Evolutionary conservation across 2,888 invertebrate genomes (phyloP).

Genomic region (Cephus rjabovi): DNA sequence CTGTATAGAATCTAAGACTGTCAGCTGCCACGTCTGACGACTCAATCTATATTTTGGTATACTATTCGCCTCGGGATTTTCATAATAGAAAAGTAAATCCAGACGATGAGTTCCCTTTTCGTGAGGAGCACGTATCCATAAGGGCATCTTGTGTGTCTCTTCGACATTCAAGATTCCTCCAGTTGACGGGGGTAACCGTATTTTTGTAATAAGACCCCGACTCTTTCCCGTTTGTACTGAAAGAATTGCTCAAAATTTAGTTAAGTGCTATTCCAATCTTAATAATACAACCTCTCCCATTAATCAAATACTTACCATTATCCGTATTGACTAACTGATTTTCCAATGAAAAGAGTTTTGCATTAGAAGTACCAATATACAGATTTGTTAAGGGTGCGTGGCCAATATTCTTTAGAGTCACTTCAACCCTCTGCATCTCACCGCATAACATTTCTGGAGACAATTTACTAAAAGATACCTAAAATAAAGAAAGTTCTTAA

Average conservation of each 20-base stretch:
- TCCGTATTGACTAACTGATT: constrained; percentile 32
- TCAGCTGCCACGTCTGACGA: constrained; percentile 75
- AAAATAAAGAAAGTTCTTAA: constrained; percentile 33
- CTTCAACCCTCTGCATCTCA: constrained; percentile 76
- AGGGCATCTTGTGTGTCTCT: constrained; percentile 68
- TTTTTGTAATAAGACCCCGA: constrained; percentile 65
- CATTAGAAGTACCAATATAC: constrained; percentile 77
- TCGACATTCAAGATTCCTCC: constrained; percentile 69
- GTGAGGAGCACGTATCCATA: constrained; percentile 80
- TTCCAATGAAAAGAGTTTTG: constrained; percentile 74
- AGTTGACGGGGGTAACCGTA: constrained; percentile 57
- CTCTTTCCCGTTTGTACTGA: constrained; percentile 59
- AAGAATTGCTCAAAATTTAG: constrained; percentile 23
- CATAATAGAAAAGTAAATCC: constrained; percentile 81
- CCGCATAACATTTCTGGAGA: constrained; percentile 78
- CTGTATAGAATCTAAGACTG: constrained; percentile 73
- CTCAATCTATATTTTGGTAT: constrained; percentile 71
- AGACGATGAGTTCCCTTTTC: constrained; percentile 73
- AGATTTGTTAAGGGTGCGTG: constrained; percentile 74
- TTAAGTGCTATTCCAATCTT: background rate
- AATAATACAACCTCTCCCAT: background rate
- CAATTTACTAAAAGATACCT: constrained; percentile 80
- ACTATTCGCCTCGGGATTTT: constrained; percentile 67
- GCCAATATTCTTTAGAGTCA: constrained; percentile 79
- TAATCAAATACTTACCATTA: constrained; percentile 24